Conservation (phyloP, 2,888 invertebrate genomes). For the Acronicta leporina region DNA sequence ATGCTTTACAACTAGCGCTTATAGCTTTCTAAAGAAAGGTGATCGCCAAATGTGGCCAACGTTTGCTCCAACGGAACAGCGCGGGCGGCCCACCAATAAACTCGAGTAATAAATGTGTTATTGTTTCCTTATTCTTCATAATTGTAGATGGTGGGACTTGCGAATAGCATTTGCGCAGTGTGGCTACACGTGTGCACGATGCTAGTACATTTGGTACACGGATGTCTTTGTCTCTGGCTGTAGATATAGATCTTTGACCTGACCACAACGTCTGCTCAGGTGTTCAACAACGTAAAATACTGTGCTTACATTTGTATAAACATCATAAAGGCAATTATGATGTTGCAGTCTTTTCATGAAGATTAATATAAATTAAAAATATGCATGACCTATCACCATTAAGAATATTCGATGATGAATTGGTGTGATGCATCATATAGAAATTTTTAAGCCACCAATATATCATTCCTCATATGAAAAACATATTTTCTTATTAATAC, state of each 20-base stretch:
- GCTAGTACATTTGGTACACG: constrained; percentile 28
- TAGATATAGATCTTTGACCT: constrained; percentile 26
- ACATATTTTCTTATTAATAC: too few relatives aligned
- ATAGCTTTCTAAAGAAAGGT: constrained; percentile 84
- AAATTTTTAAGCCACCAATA: too few relatives aligned
- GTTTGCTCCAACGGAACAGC: constrained; percentile 68
- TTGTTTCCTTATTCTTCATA: constrained; percentile 64
- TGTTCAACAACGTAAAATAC: constrained; percentile 35
- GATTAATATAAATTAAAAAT: too few relatives aligned
- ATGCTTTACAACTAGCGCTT: constrained; percentile 82
- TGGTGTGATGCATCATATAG: too few relatives aligned
- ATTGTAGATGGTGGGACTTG: constrained; percentile 51
- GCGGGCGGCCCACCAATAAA: constrained; percentile 54
- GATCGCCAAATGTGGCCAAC: constrained; percentile 76
- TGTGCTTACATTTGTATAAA: constrained; percentile 9
- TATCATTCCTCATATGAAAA: too few relatives aligned
- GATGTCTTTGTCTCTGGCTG: constrained; percentile 35
- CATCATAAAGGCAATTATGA: not conserved
- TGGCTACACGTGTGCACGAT: constrained; percentile 29
- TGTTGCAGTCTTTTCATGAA: too few relatives aligned
- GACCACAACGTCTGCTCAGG: constrained; percentile 28
- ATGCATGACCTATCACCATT: too few relatives aligned
- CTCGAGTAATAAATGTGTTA: constrained; percentile 58
- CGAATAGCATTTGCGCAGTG: constrained; percentile 49
- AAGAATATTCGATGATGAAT: too few relatives aligned